Conservation (phyloP, 1,140 invertebrate genomes). For the Ylistrum balloti region DNA sequence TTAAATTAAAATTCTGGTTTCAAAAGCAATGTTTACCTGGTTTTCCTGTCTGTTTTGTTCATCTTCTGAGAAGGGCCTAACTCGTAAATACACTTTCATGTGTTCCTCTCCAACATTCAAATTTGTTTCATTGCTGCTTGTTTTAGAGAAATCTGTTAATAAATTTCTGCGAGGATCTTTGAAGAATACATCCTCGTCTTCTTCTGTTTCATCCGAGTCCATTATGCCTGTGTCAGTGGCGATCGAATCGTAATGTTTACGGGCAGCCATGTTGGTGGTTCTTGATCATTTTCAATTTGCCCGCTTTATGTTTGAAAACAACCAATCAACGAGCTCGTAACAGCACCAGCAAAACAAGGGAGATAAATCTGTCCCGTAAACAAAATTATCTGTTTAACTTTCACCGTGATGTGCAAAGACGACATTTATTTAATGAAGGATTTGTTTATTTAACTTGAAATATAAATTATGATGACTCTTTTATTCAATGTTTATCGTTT, state of each 20-base stretch:
- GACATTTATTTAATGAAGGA: no score
- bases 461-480: no score
- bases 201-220: neutral
- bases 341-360: neutral
- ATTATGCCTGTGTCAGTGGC: neutral
- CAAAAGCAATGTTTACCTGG: slow-evolving; percentile 69
- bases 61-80: slow-evolving; percentile 76
- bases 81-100: slow-evolving; percentile 78
- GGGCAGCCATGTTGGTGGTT: slow-evolving; percentile 16
- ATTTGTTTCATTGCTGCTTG: neutral
- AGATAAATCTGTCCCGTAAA: slow-evolving; percentile 1
- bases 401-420: no score
- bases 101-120: slow-evolving; percentile 66
- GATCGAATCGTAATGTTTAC: neutral
- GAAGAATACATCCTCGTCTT: slow-evolving; percentile 23
- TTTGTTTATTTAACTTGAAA: no score
- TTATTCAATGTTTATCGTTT: no score
- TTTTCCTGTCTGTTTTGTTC: slow-evolving; percentile 73
- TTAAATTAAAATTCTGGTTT: neutral
- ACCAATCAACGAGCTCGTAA: neutral
- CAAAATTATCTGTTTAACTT: no score
- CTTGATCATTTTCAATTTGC: slow-evolving; percentile 32
- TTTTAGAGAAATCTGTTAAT: slow-evolving; percentile 24
- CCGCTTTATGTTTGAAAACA: neutral
- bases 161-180: slow-evolving; percentile 12